Conservation (phyloP, 2,797 vertebrate genomes). For the Craterocephalus amniculus region DNA sequence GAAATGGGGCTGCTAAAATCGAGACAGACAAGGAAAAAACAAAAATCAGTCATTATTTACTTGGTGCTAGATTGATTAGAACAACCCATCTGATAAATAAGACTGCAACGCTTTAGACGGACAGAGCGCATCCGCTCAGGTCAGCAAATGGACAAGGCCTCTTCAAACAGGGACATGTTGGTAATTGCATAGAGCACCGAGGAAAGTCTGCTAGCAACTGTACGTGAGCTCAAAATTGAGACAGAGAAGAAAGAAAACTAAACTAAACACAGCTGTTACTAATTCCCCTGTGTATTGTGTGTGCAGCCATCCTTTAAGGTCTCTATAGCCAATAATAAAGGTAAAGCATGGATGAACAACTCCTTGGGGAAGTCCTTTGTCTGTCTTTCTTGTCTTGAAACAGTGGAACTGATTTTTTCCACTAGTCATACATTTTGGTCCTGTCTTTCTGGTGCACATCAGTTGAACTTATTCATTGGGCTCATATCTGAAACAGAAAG, state of each 20-base stretch:
- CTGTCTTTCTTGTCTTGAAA: slow-evolving; percentile 44
- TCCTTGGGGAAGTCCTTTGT: slow-evolving; percentile 17
- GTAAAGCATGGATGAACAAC: slow-evolving; percentile 47
- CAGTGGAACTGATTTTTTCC: slow-evolving; percentile 36
- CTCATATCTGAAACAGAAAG: slow-evolving; percentile 79
- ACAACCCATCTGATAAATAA: slow-evolving; percentile 31
- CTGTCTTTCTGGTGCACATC: slow-evolving; percentile 14
- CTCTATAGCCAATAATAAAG: slow-evolving; percentile 42
- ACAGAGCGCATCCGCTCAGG: slow-evolving; percentile 30
- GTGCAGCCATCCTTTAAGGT: slow-evolving; percentile 4
- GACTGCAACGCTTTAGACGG: slow-evolving; percentile 50
- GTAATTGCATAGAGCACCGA: slow-evolving; percentile 71
- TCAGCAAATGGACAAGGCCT: slow-evolving; percentile 69
- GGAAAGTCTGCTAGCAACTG: slow-evolving; percentile 57
- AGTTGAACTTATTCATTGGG: slow-evolving; percentile 79
- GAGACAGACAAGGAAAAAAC: slow-evolving; percentile 23
- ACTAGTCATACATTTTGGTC: slow-evolving; percentile 30
- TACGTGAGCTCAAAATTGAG: slow-evolving; percentile 46
- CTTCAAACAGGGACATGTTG: slow-evolving; percentile 57
- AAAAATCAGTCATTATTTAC: slow-evolving; percentile 29
- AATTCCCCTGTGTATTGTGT: slow-evolving; percentile 23
- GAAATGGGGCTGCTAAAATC: slow-evolving; percentile 26
- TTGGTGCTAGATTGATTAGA: slow-evolving; percentile 31
- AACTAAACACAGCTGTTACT: slow-evolving; percentile 31
- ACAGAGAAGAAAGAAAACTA: slow-evolving; percentile 33